phyloP scores from a whole-genome alignment of 2,888 invertebrate genomes.

The Ormyrus thymus region DNA sequence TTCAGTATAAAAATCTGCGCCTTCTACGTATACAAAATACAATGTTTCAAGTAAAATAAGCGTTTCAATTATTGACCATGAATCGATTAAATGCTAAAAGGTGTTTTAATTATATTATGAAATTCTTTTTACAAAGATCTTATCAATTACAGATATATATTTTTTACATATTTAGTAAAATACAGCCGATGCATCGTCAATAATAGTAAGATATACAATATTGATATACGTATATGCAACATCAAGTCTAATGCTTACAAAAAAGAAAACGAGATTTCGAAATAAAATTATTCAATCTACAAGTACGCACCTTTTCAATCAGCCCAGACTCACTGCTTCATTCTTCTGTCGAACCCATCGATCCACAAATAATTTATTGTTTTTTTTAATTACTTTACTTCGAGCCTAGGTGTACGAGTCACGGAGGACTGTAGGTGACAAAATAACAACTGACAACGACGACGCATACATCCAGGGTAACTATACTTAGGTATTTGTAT shows the following conservation, averaged over 20 bases:
- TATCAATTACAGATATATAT: neutral
- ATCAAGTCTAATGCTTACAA: conserved; percentile 46
- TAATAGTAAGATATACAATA: conserved; percentile 34
- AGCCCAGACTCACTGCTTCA: conserved; percentile 55
- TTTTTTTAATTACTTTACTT: conserved; percentile 24
- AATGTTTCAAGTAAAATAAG: conserved; percentile 41
- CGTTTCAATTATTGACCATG: conserved; percentile 48
- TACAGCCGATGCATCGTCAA: conserved; percentile 48
- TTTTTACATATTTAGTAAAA: conserved; percentile 20
- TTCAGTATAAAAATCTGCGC: conserved; percentile 38
- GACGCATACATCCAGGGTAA: conserved; percentile 66
- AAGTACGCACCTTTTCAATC: conserved; percentile 56
- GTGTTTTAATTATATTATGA: neutral
- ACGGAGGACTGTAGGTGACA: conserved; percentile 65
- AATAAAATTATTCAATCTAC: conserved; percentile 54
- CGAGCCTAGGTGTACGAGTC: conserved; percentile 56
- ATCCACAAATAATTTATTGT: conserved; percentile 32
- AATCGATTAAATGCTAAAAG: conserved; percentile 5
- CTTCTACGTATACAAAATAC: conserved; percentile 39
- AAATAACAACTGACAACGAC: conserved; percentile 58
- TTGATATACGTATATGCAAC: conserved; percentile 27
- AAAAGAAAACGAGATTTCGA: conserved; percentile 41
- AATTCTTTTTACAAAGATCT: neutral
- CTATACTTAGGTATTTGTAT: conserved; percentile 54
- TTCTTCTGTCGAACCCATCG: conserved; percentile 52